Conservation (phyloP, 2,888 invertebrate species). For the Drosophila falleni region DNA sequence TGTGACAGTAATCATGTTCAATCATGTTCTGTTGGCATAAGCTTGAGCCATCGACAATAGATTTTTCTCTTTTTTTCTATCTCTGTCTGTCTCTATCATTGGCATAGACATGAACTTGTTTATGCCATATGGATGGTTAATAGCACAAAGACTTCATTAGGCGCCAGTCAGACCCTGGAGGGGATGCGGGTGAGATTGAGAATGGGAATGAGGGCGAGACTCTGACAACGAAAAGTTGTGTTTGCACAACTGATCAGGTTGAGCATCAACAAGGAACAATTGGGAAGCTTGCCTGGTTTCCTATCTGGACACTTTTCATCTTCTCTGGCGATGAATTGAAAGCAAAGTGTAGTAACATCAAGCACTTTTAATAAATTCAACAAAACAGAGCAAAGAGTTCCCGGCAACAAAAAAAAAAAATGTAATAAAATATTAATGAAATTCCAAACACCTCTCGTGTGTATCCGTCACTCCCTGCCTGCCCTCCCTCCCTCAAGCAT, state of each 20-base stretch:
- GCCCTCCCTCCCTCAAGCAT: conserved; percentile 1
- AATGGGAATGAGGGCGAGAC: not conserved
- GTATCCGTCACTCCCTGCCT: conserved; percentile 13
- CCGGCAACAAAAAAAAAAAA: conserved; percentile 42
- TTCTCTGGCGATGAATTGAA: conserved; percentile 35
- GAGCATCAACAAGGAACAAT: conserved; percentile 5
- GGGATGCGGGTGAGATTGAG: not conserved
- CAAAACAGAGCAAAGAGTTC: conserved; percentile 39
- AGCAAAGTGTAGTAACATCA: conserved; percentile 42
- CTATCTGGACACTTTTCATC: conserved; percentile 29
- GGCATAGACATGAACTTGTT: conserved; percentile 43
- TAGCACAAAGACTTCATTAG: conserved; percentile 59
- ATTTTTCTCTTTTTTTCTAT: conserved; percentile 1
- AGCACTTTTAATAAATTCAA: conserved; percentile 74
- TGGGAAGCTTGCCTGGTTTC: not conserved
- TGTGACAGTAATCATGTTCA: conserved; percentile 66
- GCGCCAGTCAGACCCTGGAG: not conserved
- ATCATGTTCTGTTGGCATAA: conserved; percentile 62
- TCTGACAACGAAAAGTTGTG: conserved; percentile 15
- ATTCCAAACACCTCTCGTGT: conserved; percentile 80
- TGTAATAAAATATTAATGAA: conserved; percentile 84
- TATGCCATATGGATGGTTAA: conserved; percentile 48
- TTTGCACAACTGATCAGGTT: conserved; percentile 47
- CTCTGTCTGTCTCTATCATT: conserved; percentile 1
- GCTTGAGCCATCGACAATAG: conserved; percentile 40